phyloP scores from a whole-genome alignment of 1,140 invertebrate genomes.

The Brachionus angularis region DNA sequence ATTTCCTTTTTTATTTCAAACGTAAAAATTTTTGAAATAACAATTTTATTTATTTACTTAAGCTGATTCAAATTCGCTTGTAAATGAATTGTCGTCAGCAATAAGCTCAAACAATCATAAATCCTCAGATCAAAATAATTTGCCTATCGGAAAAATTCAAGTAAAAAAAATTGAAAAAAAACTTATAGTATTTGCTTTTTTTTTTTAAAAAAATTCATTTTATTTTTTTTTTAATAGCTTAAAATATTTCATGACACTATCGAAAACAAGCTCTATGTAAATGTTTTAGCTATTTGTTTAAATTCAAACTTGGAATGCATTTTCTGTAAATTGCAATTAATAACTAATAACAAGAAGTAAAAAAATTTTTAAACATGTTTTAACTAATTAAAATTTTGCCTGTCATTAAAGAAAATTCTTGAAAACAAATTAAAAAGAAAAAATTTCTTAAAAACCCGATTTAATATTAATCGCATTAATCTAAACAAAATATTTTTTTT shows the following conservation, averaged over 20 bases:
- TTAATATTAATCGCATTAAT: no score
- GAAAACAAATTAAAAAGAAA: no score
- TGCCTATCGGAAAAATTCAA: constrained; percentile 28
- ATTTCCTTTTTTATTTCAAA: neutral
- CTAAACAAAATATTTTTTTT: neutral
- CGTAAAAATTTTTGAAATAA: neutral
- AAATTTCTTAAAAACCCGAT: no score
- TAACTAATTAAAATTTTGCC: neutral
- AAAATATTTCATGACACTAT: constrained; percentile 38
- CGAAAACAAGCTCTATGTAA: constrained; percentile 21
- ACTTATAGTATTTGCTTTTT: neutral
- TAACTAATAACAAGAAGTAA: constrained; percentile 23
- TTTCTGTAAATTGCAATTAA: constrained; percentile 20
- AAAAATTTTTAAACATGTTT: no score
- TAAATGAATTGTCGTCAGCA: constrained; percentile 1
- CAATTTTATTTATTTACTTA: neutral
- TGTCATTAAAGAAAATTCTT: neutral
- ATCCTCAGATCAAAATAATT: neutral
- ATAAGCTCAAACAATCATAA: constrained; percentile 31
- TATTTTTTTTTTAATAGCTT: neutral
- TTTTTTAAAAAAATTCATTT: neutral
- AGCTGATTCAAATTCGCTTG: neutral
- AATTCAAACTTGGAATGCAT: neutral
- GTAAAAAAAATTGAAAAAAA: neutral
- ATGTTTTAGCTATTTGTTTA: neutral